A percentile compares a stretch with the other conserved stretches of the same genome.
Conservation (phyloP, 2,113 vertebrate genomes). For the Paradoxurus hermaphroditus region DNA sequence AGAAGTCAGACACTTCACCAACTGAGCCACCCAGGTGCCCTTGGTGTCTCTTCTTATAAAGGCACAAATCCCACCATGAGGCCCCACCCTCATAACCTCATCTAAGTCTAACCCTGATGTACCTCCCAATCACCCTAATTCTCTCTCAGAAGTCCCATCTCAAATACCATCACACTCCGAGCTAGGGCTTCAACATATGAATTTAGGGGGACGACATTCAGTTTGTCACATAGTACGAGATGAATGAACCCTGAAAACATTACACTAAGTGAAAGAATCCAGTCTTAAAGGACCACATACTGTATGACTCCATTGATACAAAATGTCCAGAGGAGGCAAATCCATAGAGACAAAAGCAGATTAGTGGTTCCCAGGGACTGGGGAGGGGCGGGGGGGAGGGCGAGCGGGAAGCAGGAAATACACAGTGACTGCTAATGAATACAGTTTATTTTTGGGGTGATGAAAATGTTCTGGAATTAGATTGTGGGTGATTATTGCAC, state of each 20-base stretch:
- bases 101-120: neutral
- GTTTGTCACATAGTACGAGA: neutral
- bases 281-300: neutral
- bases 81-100: neutral
- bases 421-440: neutral
- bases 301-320: neutral
- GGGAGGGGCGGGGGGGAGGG: neutral
- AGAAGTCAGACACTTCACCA: too few relatives aligned
- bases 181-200: neutral
- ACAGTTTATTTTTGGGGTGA: neutral
- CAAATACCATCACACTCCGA: neutral
- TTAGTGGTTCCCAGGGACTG: neutral
- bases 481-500: neutral
- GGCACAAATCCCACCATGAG: neutral
- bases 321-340: neutral
- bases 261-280: neutral
- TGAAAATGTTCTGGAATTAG: constrained; percentile 14
- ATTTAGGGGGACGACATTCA: neutral
- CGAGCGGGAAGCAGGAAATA: neutral
- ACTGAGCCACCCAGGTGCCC: too few relatives aligned
- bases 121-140: neutral
- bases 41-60: neutral
- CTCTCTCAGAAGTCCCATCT: neutral
- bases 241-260: neutral
- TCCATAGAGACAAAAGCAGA: neutral